Percentiles rank a stretch among this genome's conserved stretches.
phyloP scores from a whole-genome alignment of 2,113 vertebrate species.

The Sinocyclocheilus anophthalmus region DNA sequence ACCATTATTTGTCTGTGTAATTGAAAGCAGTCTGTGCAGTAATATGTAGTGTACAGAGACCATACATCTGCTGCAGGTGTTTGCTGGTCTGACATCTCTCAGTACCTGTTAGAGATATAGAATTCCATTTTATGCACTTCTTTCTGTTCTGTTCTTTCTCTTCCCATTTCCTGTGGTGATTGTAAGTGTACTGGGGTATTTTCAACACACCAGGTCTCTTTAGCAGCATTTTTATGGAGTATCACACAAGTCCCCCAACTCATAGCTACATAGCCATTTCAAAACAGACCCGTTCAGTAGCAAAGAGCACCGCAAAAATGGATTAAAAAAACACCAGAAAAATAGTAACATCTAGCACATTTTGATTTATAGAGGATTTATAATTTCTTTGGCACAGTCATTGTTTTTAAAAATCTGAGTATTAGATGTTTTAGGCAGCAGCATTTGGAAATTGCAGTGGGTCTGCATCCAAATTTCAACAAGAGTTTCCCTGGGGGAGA shows the following conservation, averaged over 20 bases:
- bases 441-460: conserved; percentile 69
- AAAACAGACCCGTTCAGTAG: conserved; percentile 68
- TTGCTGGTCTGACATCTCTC: conserved; percentile 38
- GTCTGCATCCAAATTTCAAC: conserved; percentile 61
- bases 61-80: conserved; percentile 64
- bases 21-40: conserved; percentile 61
- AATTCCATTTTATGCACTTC: conserved; percentile 14
- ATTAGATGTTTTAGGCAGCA: conserved; percentile 78
- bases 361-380: conserved; percentile 73
- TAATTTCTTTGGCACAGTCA: conserved; percentile 70
- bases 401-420: conserved; percentile 74
- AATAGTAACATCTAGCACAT: conserved; percentile 49
- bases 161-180: conserved; percentile 59
- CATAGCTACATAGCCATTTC: conserved; percentile 64
- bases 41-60: conserved; percentile 58
- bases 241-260: conserved; percentile 64
- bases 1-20: conserved; percentile 47
- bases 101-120: conserved; percentile 6
- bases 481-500: conserved; percentile 39
- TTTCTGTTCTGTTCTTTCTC: background rate
- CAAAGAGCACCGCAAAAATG: conserved; percentile 53
- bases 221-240: conserved; percentile 52
- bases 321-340: conserved; percentile 30
- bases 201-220: conserved; percentile 67
- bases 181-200: conserved; percentile 67